Evolutionary conservation across 2,888 invertebrate species (phyloP).

Genomic region (Schrankia costaestrigalis): DNA sequence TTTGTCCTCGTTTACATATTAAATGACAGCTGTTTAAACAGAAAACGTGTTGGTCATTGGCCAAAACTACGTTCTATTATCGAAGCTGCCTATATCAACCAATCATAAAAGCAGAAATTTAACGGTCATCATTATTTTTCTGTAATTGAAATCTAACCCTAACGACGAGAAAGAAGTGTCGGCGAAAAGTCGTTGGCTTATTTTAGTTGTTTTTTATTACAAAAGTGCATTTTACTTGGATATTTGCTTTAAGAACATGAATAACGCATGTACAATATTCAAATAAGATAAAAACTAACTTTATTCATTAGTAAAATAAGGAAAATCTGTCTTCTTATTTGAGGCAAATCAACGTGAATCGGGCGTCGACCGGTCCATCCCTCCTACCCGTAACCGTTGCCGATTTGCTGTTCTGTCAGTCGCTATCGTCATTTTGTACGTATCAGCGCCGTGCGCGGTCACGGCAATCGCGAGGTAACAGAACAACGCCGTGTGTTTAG

Average conservation of each 20-base stretch:
- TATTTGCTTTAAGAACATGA: constrained; percentile 26
- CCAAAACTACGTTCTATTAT: neutral
- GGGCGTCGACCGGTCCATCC: constrained; percentile 80
- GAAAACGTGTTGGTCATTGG: neutral
- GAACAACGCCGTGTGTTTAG: constrained; percentile 43
- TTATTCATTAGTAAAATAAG: constrained; percentile 23
- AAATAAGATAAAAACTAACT: constrained; percentile 21
- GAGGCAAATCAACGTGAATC: constrained; percentile 63
- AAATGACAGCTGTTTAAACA: neutral
- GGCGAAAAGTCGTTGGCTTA: constrained; percentile 39
- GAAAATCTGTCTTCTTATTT: constrained; percentile 48
- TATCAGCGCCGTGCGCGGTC: constrained; percentile 59
- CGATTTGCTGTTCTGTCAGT: constrained; percentile 36
- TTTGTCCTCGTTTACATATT: too few relatives aligned
- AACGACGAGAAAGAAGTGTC: constrained; percentile 40
- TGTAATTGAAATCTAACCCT: constrained; percentile 29
- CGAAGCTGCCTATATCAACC: constrained; percentile 1
- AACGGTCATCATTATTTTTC: constrained; percentile 22
- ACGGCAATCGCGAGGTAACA: constrained; percentile 40
- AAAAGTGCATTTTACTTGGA: constrained; percentile 29
- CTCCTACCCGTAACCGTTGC: constrained; percentile 72
- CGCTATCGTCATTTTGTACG: constrained; percentile 70
- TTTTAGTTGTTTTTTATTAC: constrained; percentile 44
- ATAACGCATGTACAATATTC: constrained; percentile 25
- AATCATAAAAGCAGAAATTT: constrained; percentile 17